Conservation (phyloP, 1,140 invertebrate genomes). For the Heliconius himera region DNA sequence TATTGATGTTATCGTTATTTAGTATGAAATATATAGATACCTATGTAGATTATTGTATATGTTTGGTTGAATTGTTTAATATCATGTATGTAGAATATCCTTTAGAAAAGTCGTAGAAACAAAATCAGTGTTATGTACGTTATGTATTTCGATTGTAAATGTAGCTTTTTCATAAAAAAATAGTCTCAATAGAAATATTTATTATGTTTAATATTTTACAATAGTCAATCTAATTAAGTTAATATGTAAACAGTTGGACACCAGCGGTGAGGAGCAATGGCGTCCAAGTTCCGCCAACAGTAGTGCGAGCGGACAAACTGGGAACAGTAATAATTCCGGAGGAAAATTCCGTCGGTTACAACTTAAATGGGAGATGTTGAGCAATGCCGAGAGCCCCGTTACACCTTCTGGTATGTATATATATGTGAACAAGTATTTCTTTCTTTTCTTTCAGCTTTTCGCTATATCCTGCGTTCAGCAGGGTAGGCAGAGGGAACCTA, state of each 20-base stretch:
- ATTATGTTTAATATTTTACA: neutral
- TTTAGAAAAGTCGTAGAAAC: neutral
- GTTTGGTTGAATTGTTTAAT: neutral
- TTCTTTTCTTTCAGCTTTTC: no score
- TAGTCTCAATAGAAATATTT: neutral
- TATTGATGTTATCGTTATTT: neutral
- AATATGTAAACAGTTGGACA: constrained; percentile 60
- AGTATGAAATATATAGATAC: neutral
- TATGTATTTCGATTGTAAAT: neutral
- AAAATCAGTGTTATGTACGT: neutral
- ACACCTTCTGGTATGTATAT: constrained; percentile 66
- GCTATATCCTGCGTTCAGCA: no score
- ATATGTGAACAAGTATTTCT: neutral
- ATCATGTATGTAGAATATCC: neutral
- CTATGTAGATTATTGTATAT: neutral
- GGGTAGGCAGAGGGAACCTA: no score
- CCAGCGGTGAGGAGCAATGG: constrained; percentile 71
- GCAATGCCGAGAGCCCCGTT: constrained; percentile 76
- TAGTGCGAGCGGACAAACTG: constrained; percentile 60
- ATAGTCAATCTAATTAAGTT: neutral
- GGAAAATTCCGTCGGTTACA: constrained; percentile 89
- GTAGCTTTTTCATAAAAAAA: neutral
- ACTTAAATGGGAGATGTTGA: constrained; percentile 93
- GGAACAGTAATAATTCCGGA: constrained; percentile 62
- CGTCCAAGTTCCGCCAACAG: constrained; percentile 69